Conservation (phyloP, 2,797 vertebrate genomes). For the Chelonia mydas region DNA sequence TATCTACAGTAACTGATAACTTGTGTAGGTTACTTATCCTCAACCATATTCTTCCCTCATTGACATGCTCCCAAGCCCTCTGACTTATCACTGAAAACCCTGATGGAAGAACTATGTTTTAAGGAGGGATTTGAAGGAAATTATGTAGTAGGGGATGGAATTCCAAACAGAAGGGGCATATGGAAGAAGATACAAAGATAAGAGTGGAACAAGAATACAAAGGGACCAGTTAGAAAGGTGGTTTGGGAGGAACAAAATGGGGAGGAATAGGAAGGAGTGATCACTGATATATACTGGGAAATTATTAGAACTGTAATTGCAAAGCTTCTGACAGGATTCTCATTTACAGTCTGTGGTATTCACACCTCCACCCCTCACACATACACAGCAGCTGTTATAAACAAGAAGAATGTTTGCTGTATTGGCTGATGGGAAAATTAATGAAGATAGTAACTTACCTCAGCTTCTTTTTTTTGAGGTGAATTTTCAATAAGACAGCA, state of each 20-base stretch:
- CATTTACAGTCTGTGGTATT: not conserved
- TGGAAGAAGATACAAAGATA: slow-evolving; percentile 15
- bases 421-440: not conserved
- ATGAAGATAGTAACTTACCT: not conserved
- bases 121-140: not conserved
- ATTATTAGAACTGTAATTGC: not conserved
- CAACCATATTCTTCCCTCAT: not conserved
- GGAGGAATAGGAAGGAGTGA: not conserved
- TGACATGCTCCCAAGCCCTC: not conserved
- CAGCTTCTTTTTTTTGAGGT: not conserved
- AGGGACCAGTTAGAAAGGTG: not conserved
- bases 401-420: not conserved
- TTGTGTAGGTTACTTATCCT: not conserved
- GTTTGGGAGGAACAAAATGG: not conserved
- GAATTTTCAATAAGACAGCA: not conserved
- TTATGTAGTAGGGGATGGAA: not conserved
- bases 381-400: not conserved
- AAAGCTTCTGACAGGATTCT: not conserved
- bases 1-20: not conserved
- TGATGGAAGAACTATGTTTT: not conserved
- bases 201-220: slow-evolving; percentile 23
- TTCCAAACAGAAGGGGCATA: not conserved
- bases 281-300: not conserved
- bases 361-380: not conserved
- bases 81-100: not conserved